A percentile compares a stretch with the other conserved stretches of the same genome.
Evolutionary conservation across 2,797 vertebrate species (phyloP).

Genomic region (Rhinoraja longicauda): DNA sequence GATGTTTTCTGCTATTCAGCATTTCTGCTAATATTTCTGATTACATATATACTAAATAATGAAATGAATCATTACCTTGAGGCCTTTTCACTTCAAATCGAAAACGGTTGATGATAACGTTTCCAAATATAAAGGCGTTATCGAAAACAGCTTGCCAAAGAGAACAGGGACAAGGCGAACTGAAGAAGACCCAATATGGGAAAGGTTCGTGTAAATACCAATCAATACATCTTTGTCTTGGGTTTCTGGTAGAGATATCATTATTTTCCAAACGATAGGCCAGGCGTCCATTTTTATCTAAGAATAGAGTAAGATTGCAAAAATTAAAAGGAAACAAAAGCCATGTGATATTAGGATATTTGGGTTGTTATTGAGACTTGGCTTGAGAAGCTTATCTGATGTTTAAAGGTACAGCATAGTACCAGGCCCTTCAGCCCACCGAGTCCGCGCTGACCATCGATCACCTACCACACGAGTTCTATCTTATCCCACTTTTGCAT

Average conservation of each 20-base stretch:
- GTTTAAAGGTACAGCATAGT: too few relatives aligned
- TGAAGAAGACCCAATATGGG: not conserved
- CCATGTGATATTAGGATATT: not conserved
- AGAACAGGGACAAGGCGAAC: slow-evolving; percentile 21
- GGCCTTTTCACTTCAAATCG: slow-evolving; percentile 19
- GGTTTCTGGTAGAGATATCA: not conserved
- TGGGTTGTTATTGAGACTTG: too few relatives aligned
- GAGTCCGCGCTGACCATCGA: too few relatives aligned
- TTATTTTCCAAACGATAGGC: slow-evolving; percentile 31
- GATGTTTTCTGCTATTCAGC: too few relatives aligned
- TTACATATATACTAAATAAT: not conserved
- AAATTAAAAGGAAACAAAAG: not conserved
- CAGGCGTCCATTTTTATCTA: slow-evolving; percentile 13
- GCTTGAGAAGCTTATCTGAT: not conserved
- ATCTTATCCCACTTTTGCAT: too few relatives aligned
- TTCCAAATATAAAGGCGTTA: not conserved
- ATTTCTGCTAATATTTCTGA: too few relatives aligned
- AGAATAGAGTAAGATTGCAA: not conserved
- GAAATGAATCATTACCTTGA: slow-evolving; percentile 13
- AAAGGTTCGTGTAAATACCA: not conserved
- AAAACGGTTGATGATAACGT: not conserved
- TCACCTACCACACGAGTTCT: too few relatives aligned
- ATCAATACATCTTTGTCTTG: slow-evolving; percentile 25
- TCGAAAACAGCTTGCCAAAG: slow-evolving; percentile 28
- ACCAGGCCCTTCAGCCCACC: too few relatives aligned